These are phyloP conservation scores for Ptychoptera contaminata DNA, from an alignment of 2,888 invertebrate species.

Conservation along the genomic window DNA sequence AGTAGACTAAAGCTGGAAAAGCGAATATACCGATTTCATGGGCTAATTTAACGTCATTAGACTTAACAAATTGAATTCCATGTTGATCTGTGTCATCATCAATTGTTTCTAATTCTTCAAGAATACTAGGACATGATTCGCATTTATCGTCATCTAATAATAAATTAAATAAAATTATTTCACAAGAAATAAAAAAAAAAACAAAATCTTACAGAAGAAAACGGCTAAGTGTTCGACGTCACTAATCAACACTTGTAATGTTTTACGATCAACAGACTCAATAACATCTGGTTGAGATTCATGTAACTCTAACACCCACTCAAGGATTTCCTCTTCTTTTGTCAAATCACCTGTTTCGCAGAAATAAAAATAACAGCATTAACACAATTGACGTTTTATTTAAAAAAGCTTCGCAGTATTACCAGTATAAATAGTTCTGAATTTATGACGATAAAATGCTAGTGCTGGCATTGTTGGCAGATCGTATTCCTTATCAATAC, in stretches of 20 bases:
- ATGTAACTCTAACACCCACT: constrained; percentile 77
- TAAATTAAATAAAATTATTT: constrained; percentile 5
- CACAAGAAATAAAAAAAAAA: neutral
- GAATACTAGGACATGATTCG: constrained; percentile 65
- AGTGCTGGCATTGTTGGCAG: constrained; percentile 64
- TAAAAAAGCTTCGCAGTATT: constrained; percentile 12
- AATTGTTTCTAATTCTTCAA: constrained; percentile 80
- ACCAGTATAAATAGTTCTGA: constrained; percentile 69
- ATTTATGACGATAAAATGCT: constrained; percentile 75
- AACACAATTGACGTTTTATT: neutral
- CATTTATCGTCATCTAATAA: constrained; percentile 66
- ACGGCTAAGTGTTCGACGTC: constrained; percentile 86
- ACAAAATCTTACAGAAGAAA: constrained; percentile 62
- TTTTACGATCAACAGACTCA: constrained; percentile 80
- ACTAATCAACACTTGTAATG: constrained; percentile 72
- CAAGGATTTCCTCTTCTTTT: constrained; percentile 79
- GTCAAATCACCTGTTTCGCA: constrained; percentile 52
- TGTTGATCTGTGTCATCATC: constrained; percentile 86
- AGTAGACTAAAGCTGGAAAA: constrained; percentile 82
- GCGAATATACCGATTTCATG: constrained; percentile 85
- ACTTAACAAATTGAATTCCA: constrained; percentile 87
- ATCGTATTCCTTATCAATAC: constrained; percentile 77
- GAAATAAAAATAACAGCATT: neutral
- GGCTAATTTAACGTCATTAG: constrained; percentile 75
- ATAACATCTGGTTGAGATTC: constrained; percentile 77